These are phyloP conservation scores for Nanger granti DNA, from an alignment of 2,113 vertebrate species.

Conservation along the genomic window DNA sequence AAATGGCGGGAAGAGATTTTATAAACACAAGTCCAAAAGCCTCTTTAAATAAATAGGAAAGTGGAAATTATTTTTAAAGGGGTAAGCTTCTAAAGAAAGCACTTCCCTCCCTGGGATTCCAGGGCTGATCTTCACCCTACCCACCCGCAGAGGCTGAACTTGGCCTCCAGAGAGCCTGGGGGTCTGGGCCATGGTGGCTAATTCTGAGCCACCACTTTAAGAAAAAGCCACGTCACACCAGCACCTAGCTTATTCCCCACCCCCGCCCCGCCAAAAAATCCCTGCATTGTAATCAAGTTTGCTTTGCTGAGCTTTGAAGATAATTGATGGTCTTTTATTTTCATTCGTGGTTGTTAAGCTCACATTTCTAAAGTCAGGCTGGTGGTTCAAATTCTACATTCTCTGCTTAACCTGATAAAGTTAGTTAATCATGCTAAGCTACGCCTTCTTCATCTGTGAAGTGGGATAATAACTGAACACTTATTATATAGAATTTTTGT, in stretches of 20 bases:
- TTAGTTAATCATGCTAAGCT: too few relatives aligned
- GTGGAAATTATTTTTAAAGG: not conserved
- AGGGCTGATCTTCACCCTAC: not conserved
- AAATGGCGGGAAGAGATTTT: not conserved
- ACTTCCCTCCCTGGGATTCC: not conserved
- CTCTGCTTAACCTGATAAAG: too few relatives aligned
- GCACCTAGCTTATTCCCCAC: not conserved
- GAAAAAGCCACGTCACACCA: not conserved
- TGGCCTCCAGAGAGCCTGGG: not conserved
- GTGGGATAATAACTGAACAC: too few relatives aligned
- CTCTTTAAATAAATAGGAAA: conserved; percentile 54
- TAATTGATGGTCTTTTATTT: too few relatives aligned
- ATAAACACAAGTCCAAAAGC: conserved; percentile 36
- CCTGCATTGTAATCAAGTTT: too few relatives aligned
- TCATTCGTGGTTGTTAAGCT: too few relatives aligned
- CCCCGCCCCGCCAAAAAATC: too few relatives aligned
- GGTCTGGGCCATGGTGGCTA: not conserved
- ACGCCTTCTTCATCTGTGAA: too few relatives aligned
- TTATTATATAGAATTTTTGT: too few relatives aligned
- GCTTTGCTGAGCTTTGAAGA: too few relatives aligned
- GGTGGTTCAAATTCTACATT: too few relatives aligned
- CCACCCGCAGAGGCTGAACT: not conserved
- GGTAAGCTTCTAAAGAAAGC: conserved; percentile 24
- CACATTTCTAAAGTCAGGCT: too few relatives aligned
- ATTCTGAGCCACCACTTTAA: not conserved